These are phyloP conservation scores for Enteromius unitaeniatus DNA, from an alignment of 2,797 vertebrate species.

Conservation along the genomic window DNA sequence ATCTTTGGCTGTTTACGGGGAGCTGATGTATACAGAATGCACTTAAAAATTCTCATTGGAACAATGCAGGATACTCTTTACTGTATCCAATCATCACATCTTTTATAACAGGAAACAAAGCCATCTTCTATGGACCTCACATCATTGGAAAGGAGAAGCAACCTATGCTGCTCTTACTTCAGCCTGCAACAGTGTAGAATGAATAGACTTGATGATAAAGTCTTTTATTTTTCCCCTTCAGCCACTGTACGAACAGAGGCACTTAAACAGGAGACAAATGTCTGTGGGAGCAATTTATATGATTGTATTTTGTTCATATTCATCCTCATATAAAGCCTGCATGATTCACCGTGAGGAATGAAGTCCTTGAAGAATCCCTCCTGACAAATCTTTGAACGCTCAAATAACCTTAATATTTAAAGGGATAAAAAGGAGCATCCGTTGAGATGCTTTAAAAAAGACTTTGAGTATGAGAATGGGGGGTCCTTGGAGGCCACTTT, in stretches of 20 bases:
- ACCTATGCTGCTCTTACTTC: conserved; percentile 19
- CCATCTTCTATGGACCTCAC: background rate
- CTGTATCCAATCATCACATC: conserved; percentile 21
- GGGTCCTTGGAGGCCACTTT: conserved; percentile 71
- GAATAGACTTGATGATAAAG: conserved; percentile 20
- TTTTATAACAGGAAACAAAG: conserved; percentile 33
- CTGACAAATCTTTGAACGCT: conserved; percentile 69
- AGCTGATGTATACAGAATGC: conserved; percentile 10
- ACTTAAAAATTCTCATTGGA: background rate
- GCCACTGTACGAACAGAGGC: conserved; percentile 1
- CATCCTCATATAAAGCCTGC: conserved; percentile 32
- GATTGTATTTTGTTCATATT: conserved; percentile 44
- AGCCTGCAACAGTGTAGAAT: conserved; percentile 18
- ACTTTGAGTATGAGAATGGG: conserved; percentile 68
- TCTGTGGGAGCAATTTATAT: conserved; percentile 31
- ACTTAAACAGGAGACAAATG: conserved; percentile 41
- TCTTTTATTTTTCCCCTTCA: conserved; percentile 3
- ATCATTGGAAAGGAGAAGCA: background rate
- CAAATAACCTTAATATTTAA: conserved; percentile 70
- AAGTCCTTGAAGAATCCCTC: conserved; percentile 71
- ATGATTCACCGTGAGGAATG: conserved; percentile 18
- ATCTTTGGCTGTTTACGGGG: background rate
- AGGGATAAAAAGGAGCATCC: conserved; percentile 68
- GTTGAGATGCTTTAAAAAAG: conserved; percentile 70
- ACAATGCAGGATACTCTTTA: background rate